A percentile compares a stretch with the other conserved stretches of the same genome.
phyloP scores from a whole-genome alignment of 2,113 vertebrate species.

The Macquaria australasica region DNA sequence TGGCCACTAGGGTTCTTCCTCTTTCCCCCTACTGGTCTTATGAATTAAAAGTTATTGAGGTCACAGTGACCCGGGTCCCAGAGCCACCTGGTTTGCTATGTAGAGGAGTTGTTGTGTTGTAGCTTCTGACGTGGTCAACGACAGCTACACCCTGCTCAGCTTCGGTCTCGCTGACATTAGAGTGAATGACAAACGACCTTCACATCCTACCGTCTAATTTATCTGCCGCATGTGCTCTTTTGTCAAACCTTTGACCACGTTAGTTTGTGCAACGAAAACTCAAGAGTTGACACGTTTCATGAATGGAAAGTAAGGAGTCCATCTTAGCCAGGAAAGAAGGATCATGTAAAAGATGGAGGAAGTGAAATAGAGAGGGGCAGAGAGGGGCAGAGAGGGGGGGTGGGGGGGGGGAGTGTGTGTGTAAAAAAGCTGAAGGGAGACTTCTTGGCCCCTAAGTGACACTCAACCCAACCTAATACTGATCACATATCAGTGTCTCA shows the following conservation, averaged over 20 bases:
- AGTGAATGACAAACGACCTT: not conserved
- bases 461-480: slow-evolving; percentile 54
- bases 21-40: not conserved
- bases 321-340: not conserved
- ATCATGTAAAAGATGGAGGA: not conserved
- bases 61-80: not conserved
- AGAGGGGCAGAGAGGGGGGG: not conserved
- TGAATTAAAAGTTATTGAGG: not conserved
- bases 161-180: not conserved
- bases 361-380: not conserved
- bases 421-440: slow-evolving; percentile 46
- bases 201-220: not conserved
- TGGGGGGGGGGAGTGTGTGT: not conserved
- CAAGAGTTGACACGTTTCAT: not conserved
- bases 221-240: not conserved
- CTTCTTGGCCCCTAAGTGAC: slow-evolving; percentile 69
- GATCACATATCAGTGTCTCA: slow-evolving; percentile 54
- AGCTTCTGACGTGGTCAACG: not conserved
- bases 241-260: not conserved
- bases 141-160: not conserved
- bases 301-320: not conserved
- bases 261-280: not conserved
- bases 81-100: not conserved
- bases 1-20: not conserved
- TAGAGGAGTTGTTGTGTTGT: not conserved